phyloP scores from a whole-genome alignment of 2,888 invertebrate species.

The Argyresthia goedartella region DNA sequence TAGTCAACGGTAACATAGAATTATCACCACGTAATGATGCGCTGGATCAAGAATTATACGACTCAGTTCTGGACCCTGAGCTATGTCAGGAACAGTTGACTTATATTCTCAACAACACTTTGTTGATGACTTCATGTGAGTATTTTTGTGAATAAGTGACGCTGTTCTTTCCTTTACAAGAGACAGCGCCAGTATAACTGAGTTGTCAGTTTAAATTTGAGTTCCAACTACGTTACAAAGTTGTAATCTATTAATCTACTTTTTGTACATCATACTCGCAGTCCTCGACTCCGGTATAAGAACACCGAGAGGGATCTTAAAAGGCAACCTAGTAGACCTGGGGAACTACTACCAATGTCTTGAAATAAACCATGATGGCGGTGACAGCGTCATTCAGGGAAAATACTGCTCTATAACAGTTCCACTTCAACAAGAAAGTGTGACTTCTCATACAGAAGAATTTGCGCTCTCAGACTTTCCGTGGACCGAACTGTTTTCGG shows the following conservation, averaged over 20 bases:
- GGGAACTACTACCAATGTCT: conserved; percentile 9
- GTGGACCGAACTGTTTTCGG: conserved; percentile 9
- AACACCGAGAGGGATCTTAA: conserved; percentile 4
- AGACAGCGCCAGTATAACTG: too few relatives aligned
- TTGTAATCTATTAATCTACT: too few relatives aligned
- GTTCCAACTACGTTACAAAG: too few relatives aligned
- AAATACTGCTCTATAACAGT: conserved; percentile 16
- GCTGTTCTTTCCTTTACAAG: too few relatives aligned
- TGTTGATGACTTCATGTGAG: conserved; percentile 35
- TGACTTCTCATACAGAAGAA: conserved; percentile 11
- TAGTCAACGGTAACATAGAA: too few relatives aligned
- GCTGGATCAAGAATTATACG: conserved; percentile 30
- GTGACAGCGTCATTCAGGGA: neutral
- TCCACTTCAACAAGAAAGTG: conserved; percentile 8
- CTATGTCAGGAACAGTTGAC: conserved; percentile 36
- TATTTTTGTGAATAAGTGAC: conserved; percentile 11
- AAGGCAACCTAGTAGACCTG: conserved; percentile 4
- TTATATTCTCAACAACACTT: conserved; percentile 24
- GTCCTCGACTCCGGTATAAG: conserved; percentile 7
- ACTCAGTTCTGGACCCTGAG: conserved; percentile 34
- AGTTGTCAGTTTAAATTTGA: too few relatives aligned
- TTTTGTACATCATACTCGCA: neutral
- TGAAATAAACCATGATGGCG: conserved; percentile 1
- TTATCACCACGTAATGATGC: neutral
- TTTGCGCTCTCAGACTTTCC: conserved; percentile 8